Evolutionary conservation across 2,888 invertebrate species (phyloP).

Genomic region (Apocheima hispidaria): DNA sequence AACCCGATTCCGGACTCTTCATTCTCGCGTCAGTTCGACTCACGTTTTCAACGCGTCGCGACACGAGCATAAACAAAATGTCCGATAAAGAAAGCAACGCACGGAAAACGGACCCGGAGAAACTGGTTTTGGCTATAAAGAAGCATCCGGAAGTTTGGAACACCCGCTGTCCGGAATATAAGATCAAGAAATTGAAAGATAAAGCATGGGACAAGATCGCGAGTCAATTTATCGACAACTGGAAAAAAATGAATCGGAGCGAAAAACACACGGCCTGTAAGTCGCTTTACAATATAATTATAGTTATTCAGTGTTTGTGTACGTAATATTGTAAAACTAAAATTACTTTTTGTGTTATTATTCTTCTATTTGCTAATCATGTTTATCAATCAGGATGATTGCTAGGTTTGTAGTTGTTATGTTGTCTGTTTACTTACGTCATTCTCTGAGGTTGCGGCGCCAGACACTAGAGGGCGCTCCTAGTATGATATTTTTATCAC

Average conservation of each 20-base stretch:
- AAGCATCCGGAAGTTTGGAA: slow-evolving; percentile 15
- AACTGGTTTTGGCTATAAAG: slow-evolving; percentile 4
- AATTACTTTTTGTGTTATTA: background rate
- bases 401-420: background rate
- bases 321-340: background rate
- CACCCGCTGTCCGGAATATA: slow-evolving; percentile 15
- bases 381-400: background rate
- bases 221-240: slow-evolving; percentile 5
- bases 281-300: too few relatives aligned
- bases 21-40: slow-evolving; percentile 4
- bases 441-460: background rate
- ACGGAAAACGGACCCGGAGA: slow-evolving; percentile 4
- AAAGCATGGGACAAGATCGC: slow-evolving; percentile 12
- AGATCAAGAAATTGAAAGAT: background rate
- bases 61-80: slow-evolving; percentile 9
- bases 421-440: background rate
- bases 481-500: too few relatives aligned
- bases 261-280: background rate
- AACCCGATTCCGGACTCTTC: slow-evolving; percentile 4
- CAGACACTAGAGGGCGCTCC: background rate
- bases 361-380: background rate
- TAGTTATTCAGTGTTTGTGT: background rate
- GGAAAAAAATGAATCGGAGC: background rate
- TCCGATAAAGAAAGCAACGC: background rate
- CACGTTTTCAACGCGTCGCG: background rate